Percentiles rank a stretch among this genome's conserved stretches.
These are phyloP conservation scores for Cristatella mucedo DNA, from an alignment of 2,888 invertebrate species.

Conservation along the genomic window DNA sequence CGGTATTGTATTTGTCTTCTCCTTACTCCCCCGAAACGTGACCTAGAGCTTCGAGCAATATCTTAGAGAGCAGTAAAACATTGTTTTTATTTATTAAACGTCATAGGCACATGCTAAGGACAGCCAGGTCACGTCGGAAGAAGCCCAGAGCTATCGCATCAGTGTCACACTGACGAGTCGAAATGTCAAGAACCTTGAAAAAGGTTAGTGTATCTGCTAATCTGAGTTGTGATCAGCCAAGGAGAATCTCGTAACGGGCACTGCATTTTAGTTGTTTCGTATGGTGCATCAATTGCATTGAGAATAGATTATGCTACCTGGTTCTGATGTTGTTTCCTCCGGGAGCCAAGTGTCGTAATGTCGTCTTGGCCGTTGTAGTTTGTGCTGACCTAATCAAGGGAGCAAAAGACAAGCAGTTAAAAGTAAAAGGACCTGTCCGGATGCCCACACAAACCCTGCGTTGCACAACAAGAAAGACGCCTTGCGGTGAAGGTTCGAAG, in stretches of 20 bases:
- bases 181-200: constrained; percentile 89
- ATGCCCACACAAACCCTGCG: constrained; percentile 94
- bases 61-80: too few relatives aligned
- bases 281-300: not conserved
- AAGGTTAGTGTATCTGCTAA: constrained; percentile 44
- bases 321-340: too few relatives aligned
- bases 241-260: too few relatives aligned
- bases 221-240: too few relatives aligned
- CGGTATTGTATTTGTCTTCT: too few relatives aligned
- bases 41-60: too few relatives aligned
- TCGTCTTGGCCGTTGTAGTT: constrained; percentile 55
- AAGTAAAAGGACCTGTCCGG: constrained; percentile 93
- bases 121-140: constrained; percentile 73
- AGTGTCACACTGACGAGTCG: constrained; percentile 92
- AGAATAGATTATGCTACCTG: too few relatives aligned
- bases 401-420: constrained; percentile 87
- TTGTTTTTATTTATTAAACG: too few relatives aligned
- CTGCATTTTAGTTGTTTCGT: not conserved
- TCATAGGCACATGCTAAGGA: too few relatives aligned
- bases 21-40: too few relatives aligned
- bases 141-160: constrained; percentile 79
- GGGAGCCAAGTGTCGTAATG: too few relatives aligned
- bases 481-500: constrained; percentile 99
- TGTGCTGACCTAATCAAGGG: constrained; percentile 89
- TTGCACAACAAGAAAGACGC: constrained; percentile 97